phyloP scores from a whole-genome alignment of 1,140 invertebrate genomes.

The Homalodisca vitripennis region DNA sequence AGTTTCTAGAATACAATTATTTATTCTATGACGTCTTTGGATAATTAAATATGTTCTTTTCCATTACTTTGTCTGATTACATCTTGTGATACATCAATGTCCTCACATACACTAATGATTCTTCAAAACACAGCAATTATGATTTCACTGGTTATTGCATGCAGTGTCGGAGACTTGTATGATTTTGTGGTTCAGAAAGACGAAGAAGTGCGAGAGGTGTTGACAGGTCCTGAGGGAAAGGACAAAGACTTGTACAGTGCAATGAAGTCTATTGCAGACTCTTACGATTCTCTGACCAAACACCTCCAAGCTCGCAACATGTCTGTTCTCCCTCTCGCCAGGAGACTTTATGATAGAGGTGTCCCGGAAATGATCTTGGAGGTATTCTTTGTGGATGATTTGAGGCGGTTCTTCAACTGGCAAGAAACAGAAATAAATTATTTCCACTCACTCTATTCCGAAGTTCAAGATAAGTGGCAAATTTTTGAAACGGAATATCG shows the following conservation, averaged over 20 bases:
- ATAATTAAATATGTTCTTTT: no score
- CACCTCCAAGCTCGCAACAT: not conserved
- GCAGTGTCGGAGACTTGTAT: not conserved
- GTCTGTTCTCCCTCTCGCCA: not conserved
- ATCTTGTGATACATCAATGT: no score
- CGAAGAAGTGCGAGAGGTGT: not conserved
- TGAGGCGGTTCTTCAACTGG: not conserved
- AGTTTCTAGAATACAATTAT: no score
- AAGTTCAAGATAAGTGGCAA: not conserved
- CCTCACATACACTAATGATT: no score
- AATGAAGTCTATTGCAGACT: not conserved
- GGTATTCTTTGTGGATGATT: not conserved
- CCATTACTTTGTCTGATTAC: no score
- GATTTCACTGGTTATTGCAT: no score
- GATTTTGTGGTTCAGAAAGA: not conserved
- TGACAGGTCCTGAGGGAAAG: not conserved
- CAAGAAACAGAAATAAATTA: not conserved
- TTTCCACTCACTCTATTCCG: not conserved
- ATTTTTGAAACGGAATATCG: not conserved
- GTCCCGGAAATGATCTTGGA: not conserved
- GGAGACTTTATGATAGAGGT: not conserved
- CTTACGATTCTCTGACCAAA: not conserved
- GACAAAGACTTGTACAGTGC: not conserved
- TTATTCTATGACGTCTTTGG: no score
- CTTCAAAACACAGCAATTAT: no score